Conservation (phyloP, 2,797 vertebrate species). For the Sebastes taczanowskii region DNA sequence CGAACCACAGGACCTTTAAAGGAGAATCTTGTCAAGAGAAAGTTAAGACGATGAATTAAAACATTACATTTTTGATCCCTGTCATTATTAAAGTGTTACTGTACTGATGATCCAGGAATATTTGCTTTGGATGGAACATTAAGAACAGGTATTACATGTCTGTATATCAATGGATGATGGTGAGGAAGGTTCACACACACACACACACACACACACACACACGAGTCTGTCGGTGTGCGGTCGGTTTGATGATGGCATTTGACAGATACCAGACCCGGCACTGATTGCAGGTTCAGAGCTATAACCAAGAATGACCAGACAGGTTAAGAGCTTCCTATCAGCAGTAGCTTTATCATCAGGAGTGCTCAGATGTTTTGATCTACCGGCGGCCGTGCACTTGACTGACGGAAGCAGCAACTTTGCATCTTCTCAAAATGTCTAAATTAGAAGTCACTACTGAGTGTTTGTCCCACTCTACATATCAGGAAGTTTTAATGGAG, state of each 20-base stretch:
- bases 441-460: not conserved
- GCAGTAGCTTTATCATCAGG: conserved; percentile 66
- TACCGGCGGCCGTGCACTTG: conserved; percentile 11
- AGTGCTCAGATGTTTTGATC: conserved; percentile 72
- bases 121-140: not conserved
- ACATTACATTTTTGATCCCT: not conserved
- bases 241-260: conserved; percentile 64
- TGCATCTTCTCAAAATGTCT: conserved; percentile 1
- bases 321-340: conserved; percentile 78
- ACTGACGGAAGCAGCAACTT: conserved; percentile 28
- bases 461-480: not conserved
- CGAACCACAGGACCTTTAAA: not conserved
- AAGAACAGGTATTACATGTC: not conserved
- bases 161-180: conserved; percentile 1
- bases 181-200: conserved; percentile 25
- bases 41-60: not conserved
- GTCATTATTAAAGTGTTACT: not conserved
- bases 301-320: conserved; percentile 65
- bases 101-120: not conserved
- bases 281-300: conserved; percentile 75
- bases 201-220: not conserved
- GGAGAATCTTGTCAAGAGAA: not conserved
- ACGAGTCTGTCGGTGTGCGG: conserved; percentile 17
- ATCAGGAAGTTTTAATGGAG: not conserved
- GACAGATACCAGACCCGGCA: conserved; percentile 72